Evolutionary conservation across 1,140 invertebrate species (phyloP).

Genomic region (Piezodorus guildinii): DNA sequence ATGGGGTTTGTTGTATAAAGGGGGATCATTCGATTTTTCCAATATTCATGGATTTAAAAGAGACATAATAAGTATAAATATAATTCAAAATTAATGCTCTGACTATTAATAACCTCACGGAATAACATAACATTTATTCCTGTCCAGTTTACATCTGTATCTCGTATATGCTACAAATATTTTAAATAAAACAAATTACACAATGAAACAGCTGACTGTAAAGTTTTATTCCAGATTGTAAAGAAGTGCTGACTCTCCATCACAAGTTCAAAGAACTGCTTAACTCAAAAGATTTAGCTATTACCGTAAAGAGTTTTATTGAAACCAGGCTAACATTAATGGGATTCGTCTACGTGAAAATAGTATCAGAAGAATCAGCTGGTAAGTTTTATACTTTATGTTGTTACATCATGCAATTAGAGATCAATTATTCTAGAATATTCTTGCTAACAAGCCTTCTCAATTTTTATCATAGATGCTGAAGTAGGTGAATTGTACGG

Average conservation of each 20-base stretch:
- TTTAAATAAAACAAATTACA: neutral
- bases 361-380: slow-evolving; percentile 53
- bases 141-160: too few species aligned
- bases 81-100: too few species aligned
- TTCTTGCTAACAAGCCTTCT: neutral
- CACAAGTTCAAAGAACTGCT: slow-evolving; percentile 39
- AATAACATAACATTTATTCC: too few species aligned
- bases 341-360: slow-evolving; percentile 51
- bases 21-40: too few species aligned
- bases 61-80: too few species aligned
- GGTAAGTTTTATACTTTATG: slow-evolving; percentile 34
- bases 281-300: slow-evolving; percentile 36
- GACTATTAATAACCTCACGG: too few species aligned
- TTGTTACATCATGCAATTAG: neutral
- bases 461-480: slow-evolving; percentile 41
- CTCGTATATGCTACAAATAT: too few species aligned
- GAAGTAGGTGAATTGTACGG: slow-evolving; percentile 50
- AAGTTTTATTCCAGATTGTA: slow-evolving; percentile 41
- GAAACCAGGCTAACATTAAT: slow-evolving; percentile 55
- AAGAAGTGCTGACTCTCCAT: slow-evolving; percentile 47
- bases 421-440: neutral
- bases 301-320: slow-evolving; percentile 51
- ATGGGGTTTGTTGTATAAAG: too few species aligned
- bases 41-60: too few species aligned
- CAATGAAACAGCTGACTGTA: neutral